Evolutionary conservation across 2,888 invertebrate species (phyloP).

Genomic region (Rhaphigaster nebulosa): DNA sequence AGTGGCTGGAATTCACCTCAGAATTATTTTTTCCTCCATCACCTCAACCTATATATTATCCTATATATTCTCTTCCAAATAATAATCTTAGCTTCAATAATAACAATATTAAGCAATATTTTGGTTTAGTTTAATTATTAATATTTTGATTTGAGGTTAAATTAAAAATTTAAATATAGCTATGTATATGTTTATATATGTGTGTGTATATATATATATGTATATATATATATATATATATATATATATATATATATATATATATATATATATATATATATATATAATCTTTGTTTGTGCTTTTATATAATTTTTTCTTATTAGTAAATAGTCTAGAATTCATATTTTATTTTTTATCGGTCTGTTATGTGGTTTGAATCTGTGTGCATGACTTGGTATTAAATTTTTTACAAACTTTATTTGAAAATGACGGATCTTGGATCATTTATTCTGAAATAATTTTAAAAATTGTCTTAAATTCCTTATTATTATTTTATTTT

Average conservation of each 20-base stretch:
- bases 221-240: neutral
- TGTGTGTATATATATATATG: neutral
- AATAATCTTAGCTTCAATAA: constrained; percentile 65
- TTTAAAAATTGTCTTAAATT: no score
- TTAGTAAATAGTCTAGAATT: no score
- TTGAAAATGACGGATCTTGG: neutral
- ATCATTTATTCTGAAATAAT: neutral
- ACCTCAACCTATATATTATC: constrained; percentile 68
- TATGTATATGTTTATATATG: no score
- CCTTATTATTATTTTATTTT: no score
- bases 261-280: no score
- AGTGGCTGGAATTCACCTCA: constrained; percentile 83
- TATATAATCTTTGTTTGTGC: no score
- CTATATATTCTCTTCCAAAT: constrained; percentile 62
- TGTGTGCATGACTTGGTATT: neutral
- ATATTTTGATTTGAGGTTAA: constrained; percentile 48
- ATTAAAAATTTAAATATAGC: neutral
- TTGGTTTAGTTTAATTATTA: constrained; percentile 72
- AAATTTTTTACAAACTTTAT: no score
- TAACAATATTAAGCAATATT: constrained; percentile 72
- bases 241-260: no score
- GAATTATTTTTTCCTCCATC: constrained; percentile 78
- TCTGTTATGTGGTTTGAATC: neutral
- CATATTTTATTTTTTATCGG: neutral
- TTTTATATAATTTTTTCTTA: no score